Evolutionary conservation across 2,113 vertebrate species (phyloP), one percentile per base, ranked within the genome.

Genomic region (Urocynchramus pylzowi): DNA sequence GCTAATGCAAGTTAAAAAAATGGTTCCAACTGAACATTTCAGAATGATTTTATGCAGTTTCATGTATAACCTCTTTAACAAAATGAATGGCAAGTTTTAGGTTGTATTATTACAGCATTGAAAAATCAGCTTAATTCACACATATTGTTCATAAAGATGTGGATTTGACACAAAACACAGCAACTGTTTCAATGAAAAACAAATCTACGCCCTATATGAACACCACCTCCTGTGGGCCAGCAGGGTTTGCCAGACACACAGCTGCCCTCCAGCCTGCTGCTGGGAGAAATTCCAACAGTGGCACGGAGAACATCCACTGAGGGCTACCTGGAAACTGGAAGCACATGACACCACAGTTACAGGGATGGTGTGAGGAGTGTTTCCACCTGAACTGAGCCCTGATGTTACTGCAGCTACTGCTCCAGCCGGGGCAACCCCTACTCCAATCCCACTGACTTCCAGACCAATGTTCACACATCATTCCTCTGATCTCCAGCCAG

Each of bases 401-500:
- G 98, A 97, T 50, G 44, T 73, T 61, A 97, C 91, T 63, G 84
- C 97, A 74, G 35, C 50, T 56, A 15, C 61, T 8, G 17, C 30
- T 69, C 90, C 98, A 75, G 93, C 93, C 49, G 83, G 90, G 49
- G 75, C 97, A 60, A 95, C 65, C 45, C 97, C 97, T 86, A 95
- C 89, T 69, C 44, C 89, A 91, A 97, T 94, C 45, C 90, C 97
- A 52, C 90, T 87, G 33, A 95, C 79, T 90, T 98, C 98, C 95
- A 97, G 98, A 97, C 95, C 97, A 89, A 96, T 84, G 65, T 94
- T 98, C 81, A 96, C 91, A 90, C 97, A 98, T 97, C 96, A 97
- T 95, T 91, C 95, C 98, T 97, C 98, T 97, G 47, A 97, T 97
- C 97, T 98, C 98, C 97, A 98, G 98, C 98, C 98, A 98, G 96